Base-by-base conservation (phyloP, 2,888 invertebrate genomes). In the Pristionchus mayeri region DNA sequence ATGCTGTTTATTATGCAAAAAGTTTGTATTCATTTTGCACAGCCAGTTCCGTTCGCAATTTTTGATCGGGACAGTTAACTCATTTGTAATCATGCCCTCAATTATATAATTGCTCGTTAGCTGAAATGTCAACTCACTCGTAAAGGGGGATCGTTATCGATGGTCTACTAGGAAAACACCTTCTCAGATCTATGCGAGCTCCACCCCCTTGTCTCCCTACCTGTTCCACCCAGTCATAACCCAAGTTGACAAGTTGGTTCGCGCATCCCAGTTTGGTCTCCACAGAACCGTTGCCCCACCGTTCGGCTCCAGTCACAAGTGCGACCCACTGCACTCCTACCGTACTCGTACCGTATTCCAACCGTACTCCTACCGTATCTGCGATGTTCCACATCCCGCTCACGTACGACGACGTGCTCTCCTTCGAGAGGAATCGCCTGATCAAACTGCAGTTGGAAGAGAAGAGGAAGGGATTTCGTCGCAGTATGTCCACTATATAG, bases 381-480 rank as follows among this genome's bases (percentile, higher is more conserved):
- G 52, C 4, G 21, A 54, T 80, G 57, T 80, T 54, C 37, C 57
- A 80, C 40, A 54, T 80, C 21, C 80, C 54, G 3, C 44, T 80
- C n/a, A 50, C 44, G 4, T 18, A 37, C 54, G 80, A 80, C 18
- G 80, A 80, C 13, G 37, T 48, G 24, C 16, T 48, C n/a, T 24
- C 44, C 0, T 50, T 54, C 48, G 40, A 80, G 57, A 27, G 57
- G 4, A 21, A n/a, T 7, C 80, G 80, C 24, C 54, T 80, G 21
- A 16, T 52, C n/a, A 13, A 57, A 16, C 2, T 37, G n/a, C 44
- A 44, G 3, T 30, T 80, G 27, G 48, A 80, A 18, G 80, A 80
- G 54, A 52, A 57, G 57, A 34, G 80, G n/a, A 80, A 57, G 57
- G 80, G 80, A 37, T 80, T 80, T 50, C 52, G 48, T 1, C 50